Conservation (phyloP, 2,113 vertebrate species). For the Telmatochromis brachygnathus region DNA sequence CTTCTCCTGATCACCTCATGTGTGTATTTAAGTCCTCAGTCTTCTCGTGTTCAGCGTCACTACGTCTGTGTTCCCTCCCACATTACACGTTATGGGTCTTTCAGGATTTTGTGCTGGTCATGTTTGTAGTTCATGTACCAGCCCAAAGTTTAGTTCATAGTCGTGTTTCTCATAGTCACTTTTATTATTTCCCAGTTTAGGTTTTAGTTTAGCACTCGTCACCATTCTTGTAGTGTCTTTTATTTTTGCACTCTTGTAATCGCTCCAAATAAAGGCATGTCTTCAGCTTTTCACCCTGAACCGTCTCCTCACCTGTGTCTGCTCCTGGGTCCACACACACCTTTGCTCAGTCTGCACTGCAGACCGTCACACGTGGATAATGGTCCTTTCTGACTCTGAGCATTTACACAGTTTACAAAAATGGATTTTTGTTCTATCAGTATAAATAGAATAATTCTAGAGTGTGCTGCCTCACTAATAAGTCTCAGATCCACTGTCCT, state of each 20-base stretch:
- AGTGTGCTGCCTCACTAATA: not conserved
- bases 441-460: not conserved
- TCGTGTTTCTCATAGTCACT: not conserved
- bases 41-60: fast-evolving
- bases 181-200: not conserved
- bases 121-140: not conserved
- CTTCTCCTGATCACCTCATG: not conserved
- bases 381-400: not conserved
- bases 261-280: not conserved
- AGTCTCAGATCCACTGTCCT: not conserved
- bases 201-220: not conserved
- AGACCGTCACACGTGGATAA: not conserved
- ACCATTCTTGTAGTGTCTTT: not conserved
- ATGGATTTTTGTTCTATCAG: not conserved
- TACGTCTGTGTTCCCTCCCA: not conserved
- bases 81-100: fast-evolving
- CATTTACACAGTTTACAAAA: not conserved
- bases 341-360: not conserved
- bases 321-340: not conserved
- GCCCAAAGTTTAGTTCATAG: not conserved
- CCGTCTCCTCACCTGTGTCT: not conserved
- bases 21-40: not conserved
- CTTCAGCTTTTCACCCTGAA: not conserved
- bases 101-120: not conserved
- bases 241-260: not conserved